Evolutionary conservation across 35 echinoderm and acorn worm genomes (phyloP), one percentile per base, ranked within the genome.

Genomic region (Eucidaris tribuloides): DNA sequence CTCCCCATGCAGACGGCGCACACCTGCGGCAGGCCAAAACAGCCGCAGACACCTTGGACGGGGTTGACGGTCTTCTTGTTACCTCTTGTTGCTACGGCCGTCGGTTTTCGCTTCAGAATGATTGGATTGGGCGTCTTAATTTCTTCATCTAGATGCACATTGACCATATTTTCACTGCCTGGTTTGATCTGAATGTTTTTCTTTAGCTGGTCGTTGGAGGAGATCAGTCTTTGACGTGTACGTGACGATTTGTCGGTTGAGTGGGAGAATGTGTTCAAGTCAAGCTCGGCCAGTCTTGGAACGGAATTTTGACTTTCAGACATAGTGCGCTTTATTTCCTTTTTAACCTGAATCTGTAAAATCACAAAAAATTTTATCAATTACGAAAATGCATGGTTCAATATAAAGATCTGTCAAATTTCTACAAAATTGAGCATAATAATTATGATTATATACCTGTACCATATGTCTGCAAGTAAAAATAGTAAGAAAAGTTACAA

Each of bases 1-100:
- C 83, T 62, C 0, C 81, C 64, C 79, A 86, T 82, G 31, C 96
- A 99, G 18, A 93, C 30, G 0, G 81, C 45, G 55, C 96, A 99
- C 20, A 93, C 91, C 40, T 90, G 87, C 9, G 87, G 82, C 63
- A 70, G 48, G 3, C 90, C 96, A 76, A 85, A 99, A 40, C 96
- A 99, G 3, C 35, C 20, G 58, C 96, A 99, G n/a, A 64, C 22
- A 44, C 34, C 68, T 36, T 74, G 35, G 7, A 41, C 5, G 37
- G 29, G 28, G 15, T 44, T n/a, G n/a, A 7, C 24, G 61, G 7
- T 65, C 82, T 71, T 63, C 7, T 27, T 30, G 3, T 29, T 42
- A 31, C 42, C 60, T 35, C 44, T 84, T 17, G 63, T 84, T 28
- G 62, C 2, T 14, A 40, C 46, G 2, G 63, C 37, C 2, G 62